A percentile compares a stretch with the other conserved stretches of the same genome.
Conservation (phyloP, 2,888 invertebrate species). For the Agonopterix arenella region DNA sequence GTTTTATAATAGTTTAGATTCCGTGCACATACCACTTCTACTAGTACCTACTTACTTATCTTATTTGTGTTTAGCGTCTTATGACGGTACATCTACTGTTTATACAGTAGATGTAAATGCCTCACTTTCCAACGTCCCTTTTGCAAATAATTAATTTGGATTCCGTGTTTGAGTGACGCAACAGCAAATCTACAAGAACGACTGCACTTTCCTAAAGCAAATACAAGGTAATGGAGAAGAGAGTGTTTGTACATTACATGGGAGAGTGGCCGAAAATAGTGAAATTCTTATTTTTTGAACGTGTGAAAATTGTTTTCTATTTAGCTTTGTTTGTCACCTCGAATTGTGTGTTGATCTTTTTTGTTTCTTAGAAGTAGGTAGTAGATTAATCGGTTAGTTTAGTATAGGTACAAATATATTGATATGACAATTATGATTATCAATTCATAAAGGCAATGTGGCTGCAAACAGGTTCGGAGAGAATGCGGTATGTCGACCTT, state of each 20-base stretch:
- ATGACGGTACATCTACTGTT: too few species aligned
- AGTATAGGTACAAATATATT: too few species aligned
- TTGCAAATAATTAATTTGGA: conserved; percentile 48
- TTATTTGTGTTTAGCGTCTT: too few species aligned
- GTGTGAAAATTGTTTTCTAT: conserved; percentile 51
- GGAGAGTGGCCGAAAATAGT: conserved; percentile 22
- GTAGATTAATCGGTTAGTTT: too few species aligned
- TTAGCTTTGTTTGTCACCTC: conserved; percentile 33
- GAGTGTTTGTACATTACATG: conserved; percentile 16
- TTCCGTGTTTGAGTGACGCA: conserved; percentile 22
- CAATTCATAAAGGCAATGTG: conserved; percentile 20
- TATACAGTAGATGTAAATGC: conserved; percentile 5
- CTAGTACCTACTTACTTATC: too few species aligned
- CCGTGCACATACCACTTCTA: too few species aligned
- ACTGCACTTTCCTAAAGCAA: conserved; percentile 46
- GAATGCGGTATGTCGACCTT: conserved; percentile 27
- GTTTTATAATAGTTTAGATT: too few species aligned
- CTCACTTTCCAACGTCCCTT: conserved; percentile 46
- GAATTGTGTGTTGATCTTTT: conserved; percentile 1
- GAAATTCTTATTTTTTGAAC: conserved; percentile 35
- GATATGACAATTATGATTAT: conserved; percentile 8
- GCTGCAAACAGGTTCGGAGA: conserved; percentile 21
- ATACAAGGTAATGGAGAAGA: conserved; percentile 14
- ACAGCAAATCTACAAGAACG: conserved; percentile 20
- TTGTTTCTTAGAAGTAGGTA: too few species aligned